Conservation (phyloP, 2,797 vertebrate species). For the Channa striata region DNA sequence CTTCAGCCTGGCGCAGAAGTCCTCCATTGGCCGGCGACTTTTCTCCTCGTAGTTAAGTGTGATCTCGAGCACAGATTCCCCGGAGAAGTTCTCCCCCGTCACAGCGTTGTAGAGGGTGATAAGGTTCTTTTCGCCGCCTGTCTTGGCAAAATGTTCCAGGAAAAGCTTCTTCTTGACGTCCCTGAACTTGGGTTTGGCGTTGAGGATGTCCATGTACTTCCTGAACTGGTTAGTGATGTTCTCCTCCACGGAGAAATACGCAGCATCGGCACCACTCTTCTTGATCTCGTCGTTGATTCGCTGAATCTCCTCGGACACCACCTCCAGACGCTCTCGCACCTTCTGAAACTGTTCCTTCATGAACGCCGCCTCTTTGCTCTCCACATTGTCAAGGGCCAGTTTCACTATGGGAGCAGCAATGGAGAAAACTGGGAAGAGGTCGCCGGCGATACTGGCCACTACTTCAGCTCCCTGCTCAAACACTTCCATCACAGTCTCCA, state of each 20-base stretch:
- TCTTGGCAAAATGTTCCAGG: conserved; percentile 80
- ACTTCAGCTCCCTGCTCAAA: conserved; percentile 85
- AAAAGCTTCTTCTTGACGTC: conserved; percentile 85
- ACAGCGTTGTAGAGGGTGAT: conserved; percentile 79
- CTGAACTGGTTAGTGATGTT: conserved; percentile 87
- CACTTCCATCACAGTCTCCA: conserved; percentile 84
- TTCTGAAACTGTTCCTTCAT: conserved; percentile 88
- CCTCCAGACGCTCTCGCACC: conserved; percentile 83
- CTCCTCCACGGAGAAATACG: conserved; percentile 85
- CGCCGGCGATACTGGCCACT: conserved; percentile 82
- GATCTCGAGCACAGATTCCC: conserved; percentile 84
- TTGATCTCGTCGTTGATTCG: conserved; percentile 84
- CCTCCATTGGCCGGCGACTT: conserved; percentile 80
- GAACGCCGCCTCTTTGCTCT: conserved; percentile 83
- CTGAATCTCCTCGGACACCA: conserved; percentile 80
- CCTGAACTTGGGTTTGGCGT: conserved; percentile 81
- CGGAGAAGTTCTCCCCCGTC: conserved; percentile 79
- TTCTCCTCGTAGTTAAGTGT: conserved; percentile 85
- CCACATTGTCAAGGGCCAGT: conserved; percentile 84
- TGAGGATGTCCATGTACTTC: conserved; percentile 88
- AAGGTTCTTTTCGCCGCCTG: conserved; percentile 83
- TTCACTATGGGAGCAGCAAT: conserved; percentile 84
- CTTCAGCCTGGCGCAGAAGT: conserved; percentile 84
- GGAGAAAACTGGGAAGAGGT: conserved; percentile 85
- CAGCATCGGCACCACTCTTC: conserved; percentile 77